A percentile compares a stretch with the other conserved stretches of the same genome.
Conservation (phyloP, 1,140 invertebrate species). For the Mizuhopecten yessoensis region DNA sequence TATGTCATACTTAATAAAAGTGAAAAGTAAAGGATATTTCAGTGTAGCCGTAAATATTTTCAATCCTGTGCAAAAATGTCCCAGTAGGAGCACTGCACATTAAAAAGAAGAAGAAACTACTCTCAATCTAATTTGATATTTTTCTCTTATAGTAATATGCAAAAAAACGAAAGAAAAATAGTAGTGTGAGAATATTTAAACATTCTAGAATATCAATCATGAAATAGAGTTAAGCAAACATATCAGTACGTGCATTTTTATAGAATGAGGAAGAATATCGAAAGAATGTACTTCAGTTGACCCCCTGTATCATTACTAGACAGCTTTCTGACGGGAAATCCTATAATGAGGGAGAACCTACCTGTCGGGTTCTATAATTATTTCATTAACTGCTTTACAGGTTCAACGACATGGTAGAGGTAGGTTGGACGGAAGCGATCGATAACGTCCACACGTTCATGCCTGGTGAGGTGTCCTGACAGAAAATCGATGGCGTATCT, state of each 20-base stretch:
- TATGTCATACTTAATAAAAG: no score
- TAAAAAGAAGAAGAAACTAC: no score
- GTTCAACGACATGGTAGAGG: not conserved
- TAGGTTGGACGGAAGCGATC: not conserved
- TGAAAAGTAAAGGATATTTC: no score
- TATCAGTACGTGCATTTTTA: not conserved
- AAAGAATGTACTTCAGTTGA: not conserved
- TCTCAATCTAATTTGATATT: no score
- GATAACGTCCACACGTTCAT: constrained; percentile 9
- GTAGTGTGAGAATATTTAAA: no score
- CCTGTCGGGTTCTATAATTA: not conserved
- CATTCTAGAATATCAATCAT: no score
- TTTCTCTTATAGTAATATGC: no score
- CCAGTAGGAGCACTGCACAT: no score
- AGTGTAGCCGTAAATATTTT: no score
- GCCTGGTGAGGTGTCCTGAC: not conserved
- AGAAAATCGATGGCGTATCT: not conserved
- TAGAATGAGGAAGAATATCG: not conserved
- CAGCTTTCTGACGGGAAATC: constrained; percentile 14
- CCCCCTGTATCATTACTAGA: not conserved
- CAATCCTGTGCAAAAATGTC: no score
- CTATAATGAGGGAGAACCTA: not conserved
- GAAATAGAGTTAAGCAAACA: no score
- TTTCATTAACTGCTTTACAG: constrained; percentile 20
- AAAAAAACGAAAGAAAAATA: no score